Evolutionary conservation across 2,888 invertebrate genomes (phyloP).

Genomic region (Ectemnius continuus): DNA sequence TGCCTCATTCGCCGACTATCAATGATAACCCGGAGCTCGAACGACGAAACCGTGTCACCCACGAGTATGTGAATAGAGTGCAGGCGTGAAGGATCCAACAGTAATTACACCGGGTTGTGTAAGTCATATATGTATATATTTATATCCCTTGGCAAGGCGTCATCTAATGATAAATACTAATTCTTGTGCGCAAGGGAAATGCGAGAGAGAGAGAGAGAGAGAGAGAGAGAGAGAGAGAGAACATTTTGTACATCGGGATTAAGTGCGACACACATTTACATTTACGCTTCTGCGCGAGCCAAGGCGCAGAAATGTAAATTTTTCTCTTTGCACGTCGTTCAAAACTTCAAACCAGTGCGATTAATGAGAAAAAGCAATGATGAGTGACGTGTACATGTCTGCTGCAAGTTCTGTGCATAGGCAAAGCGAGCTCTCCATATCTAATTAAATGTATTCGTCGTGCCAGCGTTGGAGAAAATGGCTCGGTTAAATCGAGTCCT

Average conservation of each 20-base stretch:
- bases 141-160: too few species aligned
- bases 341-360: constrained; percentile 59
- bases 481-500: constrained; percentile 13
- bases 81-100: too few species aligned
- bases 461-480: constrained; percentile 8
- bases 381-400: constrained; percentile 52
- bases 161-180: too few species aligned
- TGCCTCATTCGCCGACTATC: too few species aligned
- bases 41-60: too few species aligned
- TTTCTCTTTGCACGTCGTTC: constrained; percentile 42
- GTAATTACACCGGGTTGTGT: too few species aligned
- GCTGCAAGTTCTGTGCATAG: constrained; percentile 58
- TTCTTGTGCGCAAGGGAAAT: too few species aligned
- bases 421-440: constrained; percentile 58
- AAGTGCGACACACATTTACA: constrained; percentile 55
- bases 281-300: constrained; percentile 27
- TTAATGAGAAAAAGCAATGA: constrained; percentile 55
- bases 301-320: constrained; percentile 22
- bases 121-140: too few species aligned
- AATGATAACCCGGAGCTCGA: too few species aligned
- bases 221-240: constrained; percentile 13
- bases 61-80: too few species aligned
- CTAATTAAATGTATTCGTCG: constrained; percentile 18
- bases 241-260: constrained; percentile 44
- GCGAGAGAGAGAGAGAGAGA: constrained; percentile 6